A percentile compares a stretch with the other conserved stretches of the same genome.
These are phyloP conservation scores for Nothoprocta pentlandii DNA, from an alignment of 2,113 vertebrate genomes.

Conservation along the genomic window DNA sequence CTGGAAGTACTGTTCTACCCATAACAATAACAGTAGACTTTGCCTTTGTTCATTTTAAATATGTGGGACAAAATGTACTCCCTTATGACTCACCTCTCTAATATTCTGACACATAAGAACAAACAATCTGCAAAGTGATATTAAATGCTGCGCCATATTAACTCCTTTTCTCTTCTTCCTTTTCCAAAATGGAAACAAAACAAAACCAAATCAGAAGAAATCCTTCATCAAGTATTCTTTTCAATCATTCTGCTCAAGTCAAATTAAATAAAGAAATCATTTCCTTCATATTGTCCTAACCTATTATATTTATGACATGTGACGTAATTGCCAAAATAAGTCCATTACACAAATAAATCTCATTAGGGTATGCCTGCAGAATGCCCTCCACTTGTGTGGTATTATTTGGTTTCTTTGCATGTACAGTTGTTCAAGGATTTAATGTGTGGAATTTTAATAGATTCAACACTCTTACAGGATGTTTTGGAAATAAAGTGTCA, in stretches of 20 bases:
- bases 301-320: background rate
- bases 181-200: background rate
- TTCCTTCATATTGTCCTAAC: conserved; percentile 32
- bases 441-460: background rate
- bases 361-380: background rate
- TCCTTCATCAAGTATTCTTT: background rate
- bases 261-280: conserved; percentile 26
- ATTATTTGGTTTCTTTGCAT: background rate
- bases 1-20: background rate
- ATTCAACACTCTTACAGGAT: background rate
- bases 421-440: background rate
- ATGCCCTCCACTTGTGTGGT: background rate
- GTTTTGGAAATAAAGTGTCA: background rate
- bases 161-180: background rate
- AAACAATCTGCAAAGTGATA: background rate
- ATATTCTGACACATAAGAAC: conserved; percentile 7
- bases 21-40: background rate
- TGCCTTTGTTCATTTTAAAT: conserved; percentile 3
- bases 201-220: background rate
- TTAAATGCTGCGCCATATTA: background rate
- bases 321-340: conserved; percentile 6
- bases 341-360: background rate
- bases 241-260: background rate
- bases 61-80: background rate
- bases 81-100: conserved; percentile 7